Base-by-base conservation (phyloP, 2,113 vertebrate genomes). In the Platichthys stellatus region DNA sequence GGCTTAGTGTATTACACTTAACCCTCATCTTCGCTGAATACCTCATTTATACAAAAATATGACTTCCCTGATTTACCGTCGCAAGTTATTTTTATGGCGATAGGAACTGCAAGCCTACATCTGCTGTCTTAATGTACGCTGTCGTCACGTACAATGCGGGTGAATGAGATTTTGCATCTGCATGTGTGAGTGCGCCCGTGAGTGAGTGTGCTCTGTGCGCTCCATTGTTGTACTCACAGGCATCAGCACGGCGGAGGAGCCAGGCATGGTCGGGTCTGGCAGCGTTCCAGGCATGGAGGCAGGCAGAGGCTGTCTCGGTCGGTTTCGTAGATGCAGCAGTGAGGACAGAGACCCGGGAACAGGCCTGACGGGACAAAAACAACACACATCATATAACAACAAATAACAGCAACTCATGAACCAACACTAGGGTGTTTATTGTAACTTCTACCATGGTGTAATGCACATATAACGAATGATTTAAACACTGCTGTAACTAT, bases 221-320 rank as follows among this genome's bases (percentile, higher is more conserved):
- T 63, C 77, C 61, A 74, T 79, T 88, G 82, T 89, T 74, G 77
- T 74, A 96, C 98, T 98, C 95, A 99, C 97, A 67, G 98, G 97
- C 98, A 99, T 98, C 83, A 99, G 92, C 54, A 99, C 97, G 51
- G 98, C 97, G 0, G 98, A 99, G 83, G 98, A 99, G 91, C 97
- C 97, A 0, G 97, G 98, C 98, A 99, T 99, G 72, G 97, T 97
- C 0, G 97, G 97, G 91, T 99, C 97, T 76, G 98, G 97, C 90
- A 99, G 95, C n/a, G 96, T 98, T 89, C 97, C 98, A 24, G 98
- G 96, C 97, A 99, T 99, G 89, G 98, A 99, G 90, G 97, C 98
- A 91, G 98, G 97, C 95, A 99, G 96, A 78, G 98, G 98, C 92
- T 99, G 98, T 94, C 97, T 95, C 93, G 97, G 98, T 96, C 98